Conservation (phyloP, 2,797 vertebrate genomes). For the Silurus aristotelis region DNA sequence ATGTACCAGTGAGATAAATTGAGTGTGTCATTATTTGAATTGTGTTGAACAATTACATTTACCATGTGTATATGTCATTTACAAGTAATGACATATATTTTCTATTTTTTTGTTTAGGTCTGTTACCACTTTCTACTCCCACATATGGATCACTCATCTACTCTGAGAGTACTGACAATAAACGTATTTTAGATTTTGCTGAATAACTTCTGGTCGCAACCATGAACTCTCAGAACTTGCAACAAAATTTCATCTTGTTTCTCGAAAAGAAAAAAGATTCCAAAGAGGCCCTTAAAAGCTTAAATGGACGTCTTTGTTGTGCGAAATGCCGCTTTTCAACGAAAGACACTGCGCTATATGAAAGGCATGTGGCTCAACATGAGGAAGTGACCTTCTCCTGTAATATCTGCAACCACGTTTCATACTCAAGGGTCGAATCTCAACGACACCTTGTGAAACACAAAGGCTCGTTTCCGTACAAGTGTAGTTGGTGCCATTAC, state of each 20-base stretch:
- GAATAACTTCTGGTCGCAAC: background rate
- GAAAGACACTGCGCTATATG: slow-evolving; percentile 76
- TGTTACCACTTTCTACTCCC: background rate
- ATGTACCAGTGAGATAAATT: background rate
- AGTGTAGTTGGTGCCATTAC: slow-evolving; percentile 88
- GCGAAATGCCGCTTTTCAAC: slow-evolving; percentile 89
- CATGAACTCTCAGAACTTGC: slow-evolving; percentile 62
- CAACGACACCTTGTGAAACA: slow-evolving; percentile 87
- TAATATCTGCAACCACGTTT: slow-evolving; percentile 85
- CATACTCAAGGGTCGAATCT: slow-evolving; percentile 87
- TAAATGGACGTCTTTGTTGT: slow-evolving; percentile 80
- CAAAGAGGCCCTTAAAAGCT: slow-evolving; percentile 66
- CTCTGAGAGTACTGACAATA: background rate
- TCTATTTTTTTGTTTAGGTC: slow-evolving; percentile 22
- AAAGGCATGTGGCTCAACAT: slow-evolving; percentile 83
- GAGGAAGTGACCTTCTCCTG: slow-evolving; percentile 86
- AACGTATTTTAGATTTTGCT: slow-evolving; percentile 2
- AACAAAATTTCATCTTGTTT: slow-evolving; percentile 57
- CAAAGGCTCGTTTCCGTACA: slow-evolving; percentile 83
- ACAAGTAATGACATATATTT: background rate
- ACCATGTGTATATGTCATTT: too few relatives aligned
- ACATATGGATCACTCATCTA: slow-evolving; percentile 1
- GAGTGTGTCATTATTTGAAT: background rate
- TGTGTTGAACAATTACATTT: background rate
- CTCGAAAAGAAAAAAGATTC: slow-evolving; percentile 48